phyloP scores from a whole-genome alignment of 2,888 invertebrate species.

The Chloroclysta siterata region DNA sequence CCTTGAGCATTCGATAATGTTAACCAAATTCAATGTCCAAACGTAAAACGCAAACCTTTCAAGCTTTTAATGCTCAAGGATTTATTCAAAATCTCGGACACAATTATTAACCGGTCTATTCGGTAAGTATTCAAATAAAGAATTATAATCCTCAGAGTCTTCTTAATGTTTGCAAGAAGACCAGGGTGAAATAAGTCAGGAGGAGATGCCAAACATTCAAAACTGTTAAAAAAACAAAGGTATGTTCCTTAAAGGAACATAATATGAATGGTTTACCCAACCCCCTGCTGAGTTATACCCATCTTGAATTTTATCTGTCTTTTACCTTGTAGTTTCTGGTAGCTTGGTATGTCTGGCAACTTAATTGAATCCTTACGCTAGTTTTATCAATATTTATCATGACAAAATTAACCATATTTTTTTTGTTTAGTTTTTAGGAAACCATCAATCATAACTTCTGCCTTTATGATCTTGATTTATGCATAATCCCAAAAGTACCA shows the following conservation, averaged over 20 bases:
- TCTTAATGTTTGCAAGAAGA: neutral
- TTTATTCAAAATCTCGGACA: too few relatives aligned
- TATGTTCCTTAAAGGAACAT: too few relatives aligned
- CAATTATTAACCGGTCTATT: neutral
- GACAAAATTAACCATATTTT: neutral
- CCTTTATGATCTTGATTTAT: too few relatives aligned
- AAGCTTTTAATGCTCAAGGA: too few relatives aligned
- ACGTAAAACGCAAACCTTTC: too few relatives aligned
- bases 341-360: conserved; percentile 3
- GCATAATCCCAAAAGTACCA: conserved; percentile 12
- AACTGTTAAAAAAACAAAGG: too few relatives aligned
- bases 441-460: neutral
- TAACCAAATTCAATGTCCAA: neutral
- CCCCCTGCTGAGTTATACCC: neutral
- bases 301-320: neutral
- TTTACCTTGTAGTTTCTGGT: neutral
- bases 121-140: neutral
- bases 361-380: neutral
- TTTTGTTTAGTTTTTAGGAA: neutral
- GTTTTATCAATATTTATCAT: neutral
- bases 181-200: neutral
- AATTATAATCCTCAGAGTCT: neutral
- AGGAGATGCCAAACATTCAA: neutral
- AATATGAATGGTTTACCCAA: too few relatives aligned
- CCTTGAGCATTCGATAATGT: neutral